Base-by-base conservation (phyloP, 2,888 invertebrate species). In the Drosophila macrothrix region DNA sequence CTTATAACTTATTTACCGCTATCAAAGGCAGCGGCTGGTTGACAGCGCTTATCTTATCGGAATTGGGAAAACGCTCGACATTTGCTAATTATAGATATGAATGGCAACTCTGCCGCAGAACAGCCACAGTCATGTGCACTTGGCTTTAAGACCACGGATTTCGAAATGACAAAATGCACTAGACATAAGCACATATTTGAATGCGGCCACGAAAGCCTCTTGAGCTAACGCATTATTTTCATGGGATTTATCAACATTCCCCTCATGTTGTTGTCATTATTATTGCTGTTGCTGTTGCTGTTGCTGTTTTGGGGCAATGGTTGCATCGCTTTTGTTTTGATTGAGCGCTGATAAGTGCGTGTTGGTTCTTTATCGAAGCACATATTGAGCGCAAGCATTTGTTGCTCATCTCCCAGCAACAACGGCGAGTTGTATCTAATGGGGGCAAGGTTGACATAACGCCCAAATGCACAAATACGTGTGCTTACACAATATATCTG, bases 51-150 rank as follows among this genome's bases (percentile, higher is more conserved):
- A 88, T 88, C 85, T 90, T 83, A 90, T 90, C 85, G 58, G 19
- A 41, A 19, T 46, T 50, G 56, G 67, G 59, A 28, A 67, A 77
- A 49, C 67, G 76, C 62, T 67, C 68, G 73, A 75, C 86, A 78
- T 76, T 88, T 80, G 91, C 89, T 88, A 91, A 91, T 85, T 91
- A 86, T 90, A 90, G 78, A 88, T 71, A 83, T 33, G 73, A 67
- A 63, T 62, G 58, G 16, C 53, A 62, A 41, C 73, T 58, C 61
- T 54, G 41, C 4, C 65, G 35, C n/a, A 10, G 3, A 14, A 22
- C 22, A 16, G 46, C 7, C 22, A 41, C 10, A 75, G 90, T 89
- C 86, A 83, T 90, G 83, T 88, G 90, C 84, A 80, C 84, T 86
- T 76, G 54, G 56, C 46, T 25, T 14, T 78, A 41, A 81, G 78